Percentiles rank a stretch among this genome's conserved stretches.
Evolutionary conservation across 2,113 vertebrate species (phyloP).

Genomic region (Phaethon lepturus): DNA sequence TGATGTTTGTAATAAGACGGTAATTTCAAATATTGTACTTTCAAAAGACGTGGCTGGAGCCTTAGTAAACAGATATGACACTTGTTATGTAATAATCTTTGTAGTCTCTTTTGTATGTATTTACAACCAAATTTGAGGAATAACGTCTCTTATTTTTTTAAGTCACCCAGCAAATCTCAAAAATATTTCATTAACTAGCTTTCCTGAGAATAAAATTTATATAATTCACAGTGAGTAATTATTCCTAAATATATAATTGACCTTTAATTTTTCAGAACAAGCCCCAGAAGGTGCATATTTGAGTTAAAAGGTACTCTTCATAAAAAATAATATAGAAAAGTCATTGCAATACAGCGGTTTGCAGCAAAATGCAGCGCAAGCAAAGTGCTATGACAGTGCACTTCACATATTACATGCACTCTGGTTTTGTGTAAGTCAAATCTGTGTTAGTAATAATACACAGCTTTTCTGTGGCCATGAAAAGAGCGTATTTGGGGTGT

Average conservation of each 20-base stretch:
- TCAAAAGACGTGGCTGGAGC: not conserved
- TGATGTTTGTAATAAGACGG: not conserved
- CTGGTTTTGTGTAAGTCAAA: not conserved
- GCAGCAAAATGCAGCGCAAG: not conserved
- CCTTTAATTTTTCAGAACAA: not conserved
- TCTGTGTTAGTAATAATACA: not conserved
- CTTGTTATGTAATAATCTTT: not conserved
- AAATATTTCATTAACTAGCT: constrained; percentile 28
- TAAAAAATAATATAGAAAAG: not conserved
- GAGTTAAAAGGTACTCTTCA: not conserved
- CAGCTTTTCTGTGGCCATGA: not conserved
- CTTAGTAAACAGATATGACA: not conserved
- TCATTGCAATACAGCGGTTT: not conserved
- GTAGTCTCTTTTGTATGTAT: not conserved
- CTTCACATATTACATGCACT: not conserved
- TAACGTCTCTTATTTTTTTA: not conserved
- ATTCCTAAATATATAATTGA: constrained; percentile 10
- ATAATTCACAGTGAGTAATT: constrained; percentile 61
- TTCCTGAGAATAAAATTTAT: not conserved
- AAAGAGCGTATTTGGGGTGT: not conserved
- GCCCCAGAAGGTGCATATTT: not conserved
- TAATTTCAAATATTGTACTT: not conserved
- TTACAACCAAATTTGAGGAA: not conserved
- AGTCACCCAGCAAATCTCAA: not conserved
- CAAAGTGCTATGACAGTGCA: not conserved